Evolutionary conservation across 2,797 vertebrate genomes (phyloP).

Genomic region (Mallotus villosus): DNA sequence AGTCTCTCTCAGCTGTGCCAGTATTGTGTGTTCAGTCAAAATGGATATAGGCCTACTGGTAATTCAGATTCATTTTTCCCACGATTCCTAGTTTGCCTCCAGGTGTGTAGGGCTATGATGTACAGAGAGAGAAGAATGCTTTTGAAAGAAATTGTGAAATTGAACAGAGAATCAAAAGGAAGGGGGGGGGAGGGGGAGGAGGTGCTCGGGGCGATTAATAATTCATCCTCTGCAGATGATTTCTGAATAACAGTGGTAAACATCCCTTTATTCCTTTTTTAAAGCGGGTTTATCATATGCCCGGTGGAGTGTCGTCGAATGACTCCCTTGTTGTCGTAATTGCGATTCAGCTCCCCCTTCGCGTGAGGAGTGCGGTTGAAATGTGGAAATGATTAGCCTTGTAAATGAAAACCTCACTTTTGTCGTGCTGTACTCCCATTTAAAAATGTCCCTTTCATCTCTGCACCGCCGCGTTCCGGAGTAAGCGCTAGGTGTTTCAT

Average conservation of each 20-base stretch:
- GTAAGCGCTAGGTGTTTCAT: slow-evolving; percentile 48
- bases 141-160: slow-evolving; percentile 50
- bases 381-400: slow-evolving; percentile 29
- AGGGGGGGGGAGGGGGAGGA: slow-evolving; percentile 17
- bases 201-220: slow-evolving; percentile 59
- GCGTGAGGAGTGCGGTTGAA: slow-evolving; percentile 24
- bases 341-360: slow-evolving; percentile 35
- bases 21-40: not conserved
- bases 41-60: not conserved
- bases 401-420: slow-evolving; percentile 49
- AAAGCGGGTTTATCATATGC: slow-evolving; percentile 57
- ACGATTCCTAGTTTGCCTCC: slow-evolving; percentile 20
- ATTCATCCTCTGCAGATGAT: slow-evolving; percentile 74
- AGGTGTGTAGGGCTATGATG: slow-evolving; percentile 50
- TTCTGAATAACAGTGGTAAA: slow-evolving; percentile 70
- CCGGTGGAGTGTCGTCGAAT: slow-evolving; percentile 27
- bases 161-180: slow-evolving; percentile 45
- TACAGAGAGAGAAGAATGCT: slow-evolving; percentile 16
- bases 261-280: slow-evolving; percentile 62
- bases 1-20: slow-evolving; percentile 2
- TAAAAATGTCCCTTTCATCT: slow-evolving; percentile 47
- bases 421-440: slow-evolving; percentile 46
- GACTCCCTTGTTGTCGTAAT: slow-evolving; percentile 29
- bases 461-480: slow-evolving; percentile 34
- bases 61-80: slow-evolving; percentile 3